These are phyloP conservation scores for Lepidocolaptes lacrymiger DNA, from an alignment of 2,797 vertebrate species.

Conservation along the genomic window DNA sequence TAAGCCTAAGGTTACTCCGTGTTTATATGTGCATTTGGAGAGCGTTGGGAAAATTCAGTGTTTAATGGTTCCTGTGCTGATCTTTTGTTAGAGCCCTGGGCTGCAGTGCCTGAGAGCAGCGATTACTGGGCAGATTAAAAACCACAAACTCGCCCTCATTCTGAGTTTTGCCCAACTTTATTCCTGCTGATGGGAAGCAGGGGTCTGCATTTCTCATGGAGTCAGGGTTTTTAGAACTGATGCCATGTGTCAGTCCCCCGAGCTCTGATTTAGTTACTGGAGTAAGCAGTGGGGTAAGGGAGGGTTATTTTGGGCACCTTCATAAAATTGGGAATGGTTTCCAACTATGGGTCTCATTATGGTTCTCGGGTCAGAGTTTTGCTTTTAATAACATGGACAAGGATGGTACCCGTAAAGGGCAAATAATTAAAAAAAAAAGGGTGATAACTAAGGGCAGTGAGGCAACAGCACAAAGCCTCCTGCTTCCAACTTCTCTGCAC, in stretches of 20 bases:
- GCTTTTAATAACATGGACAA: background rate
- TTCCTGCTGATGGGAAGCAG: background rate
- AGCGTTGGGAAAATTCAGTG: slow-evolving; percentile 45
- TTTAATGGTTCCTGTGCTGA: slow-evolving; percentile 69
- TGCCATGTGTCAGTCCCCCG: background rate
- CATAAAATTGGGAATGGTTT: background rate
- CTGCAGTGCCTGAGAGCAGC: slow-evolving; percentile 32
- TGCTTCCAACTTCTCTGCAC: background rate
- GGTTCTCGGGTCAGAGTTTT: background rate
- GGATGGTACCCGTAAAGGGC: background rate
- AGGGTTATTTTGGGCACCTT: background rate
- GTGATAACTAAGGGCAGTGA: background rate
- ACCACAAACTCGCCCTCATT: slow-evolving; percentile 44
- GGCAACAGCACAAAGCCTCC: background rate
- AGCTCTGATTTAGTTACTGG: background rate
- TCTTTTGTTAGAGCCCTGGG: slow-evolving; percentile 60
- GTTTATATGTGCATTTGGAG: slow-evolving; percentile 68
- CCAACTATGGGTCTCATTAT: background rate
- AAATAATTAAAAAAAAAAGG: background rate
- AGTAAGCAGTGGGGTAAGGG: background rate
- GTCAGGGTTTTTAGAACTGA: background rate
- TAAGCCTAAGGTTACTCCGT: slow-evolving; percentile 50
- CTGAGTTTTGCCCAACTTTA: slow-evolving; percentile 20
- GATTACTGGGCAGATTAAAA: slow-evolving; percentile 71
- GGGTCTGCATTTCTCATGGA: background rate